Evolutionary conservation across 2,888 invertebrate species (phyloP).

Genomic region (Torymus texanus): DNA sequence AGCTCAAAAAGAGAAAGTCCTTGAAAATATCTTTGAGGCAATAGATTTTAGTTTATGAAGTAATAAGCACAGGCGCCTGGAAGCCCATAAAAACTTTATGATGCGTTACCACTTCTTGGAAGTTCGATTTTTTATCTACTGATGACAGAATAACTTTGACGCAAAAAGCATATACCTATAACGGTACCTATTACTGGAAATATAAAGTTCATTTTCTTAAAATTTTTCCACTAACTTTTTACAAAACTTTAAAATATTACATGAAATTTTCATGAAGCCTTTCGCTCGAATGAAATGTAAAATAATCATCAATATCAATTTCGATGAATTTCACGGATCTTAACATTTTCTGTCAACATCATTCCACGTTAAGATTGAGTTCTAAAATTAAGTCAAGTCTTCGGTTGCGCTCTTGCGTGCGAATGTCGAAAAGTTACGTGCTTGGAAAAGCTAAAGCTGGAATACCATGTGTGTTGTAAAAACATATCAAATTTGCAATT

Average conservation of each 20-base stretch:
- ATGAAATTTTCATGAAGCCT: too few species aligned
- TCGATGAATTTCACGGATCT: too few species aligned
- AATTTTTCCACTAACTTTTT: not conserved
- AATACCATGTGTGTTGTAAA: slow-evolving; percentile 20
- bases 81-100: slow-evolving; percentile 41
- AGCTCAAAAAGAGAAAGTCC: slow-evolving; percentile 9
- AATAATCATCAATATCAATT: too few species aligned
- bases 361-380: not conserved
- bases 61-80: slow-evolving; percentile 16
- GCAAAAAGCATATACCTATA: too few species aligned
- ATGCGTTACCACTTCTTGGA: slow-evolving; percentile 13
- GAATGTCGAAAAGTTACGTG: slow-evolving; percentile 34
- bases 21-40: slow-evolving; percentile 7
- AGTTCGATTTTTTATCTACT: slow-evolving; percentile 20
- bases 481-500: slow-evolving; percentile 52
- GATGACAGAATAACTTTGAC: slow-evolving; percentile 27
- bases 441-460: slow-evolving; percentile 40
- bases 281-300: too few species aligned
- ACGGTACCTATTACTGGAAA: too few species aligned
- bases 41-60: slow-evolving; percentile 32
- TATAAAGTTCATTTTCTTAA: not conserved
- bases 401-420: slow-evolving; percentile 9
- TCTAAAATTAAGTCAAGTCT: slow-evolving; percentile 43
- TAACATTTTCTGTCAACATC: not conserved
- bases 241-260: too few species aligned